Conservation (phyloP, 2,797 vertebrate genomes). For the Propithecus deckenii region DNA sequence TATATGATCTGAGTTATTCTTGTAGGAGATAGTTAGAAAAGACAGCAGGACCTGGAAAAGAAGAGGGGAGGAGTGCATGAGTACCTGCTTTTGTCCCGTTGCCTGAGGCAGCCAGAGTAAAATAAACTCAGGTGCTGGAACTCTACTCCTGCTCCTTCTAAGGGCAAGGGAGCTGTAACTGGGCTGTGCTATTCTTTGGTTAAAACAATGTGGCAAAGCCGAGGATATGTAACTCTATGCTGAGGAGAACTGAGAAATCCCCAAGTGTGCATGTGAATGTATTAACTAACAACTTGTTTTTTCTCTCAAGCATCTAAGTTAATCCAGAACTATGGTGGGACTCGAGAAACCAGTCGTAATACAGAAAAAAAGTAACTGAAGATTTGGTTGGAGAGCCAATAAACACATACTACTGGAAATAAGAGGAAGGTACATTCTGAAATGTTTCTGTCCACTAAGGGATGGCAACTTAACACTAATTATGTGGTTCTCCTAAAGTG, state of each 20-base stretch:
- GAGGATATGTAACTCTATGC: not conserved
- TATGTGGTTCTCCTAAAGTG: not conserved
- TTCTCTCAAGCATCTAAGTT: not conserved
- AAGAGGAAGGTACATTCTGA: not conserved
- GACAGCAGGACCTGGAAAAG: not conserved
- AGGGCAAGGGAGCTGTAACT: not conserved
- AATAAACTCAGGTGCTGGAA: not conserved
- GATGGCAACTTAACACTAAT: not conserved
- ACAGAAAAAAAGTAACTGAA: not conserved
- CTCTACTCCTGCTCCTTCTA: not conserved
- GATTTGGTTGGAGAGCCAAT: not conserved
- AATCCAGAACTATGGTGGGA: not conserved
- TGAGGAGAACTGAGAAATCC: not conserved
- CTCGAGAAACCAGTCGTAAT: not conserved
- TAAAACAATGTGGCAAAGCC: not conserved
- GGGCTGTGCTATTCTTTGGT: not conserved
- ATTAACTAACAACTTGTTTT: not conserved
- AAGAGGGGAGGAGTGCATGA: not conserved
- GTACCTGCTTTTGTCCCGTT: accelerated
- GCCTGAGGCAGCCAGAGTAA: not conserved
- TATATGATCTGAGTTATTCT: not conserved
- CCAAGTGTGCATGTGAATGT: not conserved
- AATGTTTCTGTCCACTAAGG: not conserved
- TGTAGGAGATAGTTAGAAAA: not conserved
- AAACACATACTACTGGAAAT: not conserved